Base-by-base conservation (phyloP, 2,113 vertebrate genomes). In the Pelobates fuscus region DNA sequence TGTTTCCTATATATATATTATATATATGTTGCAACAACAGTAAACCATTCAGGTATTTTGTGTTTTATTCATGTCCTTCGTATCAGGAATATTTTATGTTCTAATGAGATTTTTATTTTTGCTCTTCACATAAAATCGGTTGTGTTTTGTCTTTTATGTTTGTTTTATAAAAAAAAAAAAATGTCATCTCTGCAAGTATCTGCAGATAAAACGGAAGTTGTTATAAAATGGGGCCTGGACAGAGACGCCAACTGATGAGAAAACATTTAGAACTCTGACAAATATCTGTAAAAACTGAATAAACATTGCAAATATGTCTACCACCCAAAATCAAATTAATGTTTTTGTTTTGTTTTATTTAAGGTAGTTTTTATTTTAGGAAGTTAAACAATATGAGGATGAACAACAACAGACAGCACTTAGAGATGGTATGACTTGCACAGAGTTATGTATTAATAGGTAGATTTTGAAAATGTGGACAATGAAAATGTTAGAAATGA, bases 201-300 rank as follows among this genome's bases (percentile, higher is more conserved):
- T 60, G 69, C 77, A 67, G 63, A 83, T 71, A 83, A 79, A 81
- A 83, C 81, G 81, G 49, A 80, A 81, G 44, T 87, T 92, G 91
- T 85, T 92, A 82, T 88, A 87, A 81, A 78, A 83, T 70, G 71
- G 32, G 79, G 68, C 78, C 70, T 2, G 78, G 84, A 78, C 77
- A 85, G 77, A 81, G 80, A 26, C 81, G 86, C 82, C 80, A 87
- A 71, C 71, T 84, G 14, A 62, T 49, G 78, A 81, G 80, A 84
- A 76, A 80, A 81, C 86, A 80, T 67, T 78, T 83, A 77, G 75
- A 80, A 84, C 82, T 82, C 82, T 85, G 84, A 67, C 77, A 85
- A 46, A 81, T 74, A 68, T 64, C 70, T 24, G 18, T 78, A 23
- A 10, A 37, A 6, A 37, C 32, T 10, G n/a, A 37, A 37, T 37